phyloP scores from a whole-genome alignment of 2,113 vertebrate genomes.

The Gallinago undulata region DNA sequence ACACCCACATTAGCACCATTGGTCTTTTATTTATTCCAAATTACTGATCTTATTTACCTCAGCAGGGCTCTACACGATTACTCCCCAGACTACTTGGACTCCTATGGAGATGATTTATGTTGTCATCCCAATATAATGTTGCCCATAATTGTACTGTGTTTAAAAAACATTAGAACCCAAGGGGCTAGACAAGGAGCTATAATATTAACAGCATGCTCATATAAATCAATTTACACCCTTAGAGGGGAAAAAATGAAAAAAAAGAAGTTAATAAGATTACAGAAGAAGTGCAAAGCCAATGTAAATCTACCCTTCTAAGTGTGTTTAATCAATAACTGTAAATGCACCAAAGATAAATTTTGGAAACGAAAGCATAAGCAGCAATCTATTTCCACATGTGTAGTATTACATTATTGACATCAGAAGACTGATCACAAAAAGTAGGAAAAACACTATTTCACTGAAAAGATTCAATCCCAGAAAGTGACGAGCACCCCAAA shows the following conservation, averaged over 20 bases:
- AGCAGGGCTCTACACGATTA: conserved; percentile 50
- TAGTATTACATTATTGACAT: background rate
- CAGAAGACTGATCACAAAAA: background rate
- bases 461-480: background rate
- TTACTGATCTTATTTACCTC: conserved; percentile 77
- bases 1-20: conserved; percentile 70
- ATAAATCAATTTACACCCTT: conserved; percentile 77
- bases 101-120: conserved; percentile 62
- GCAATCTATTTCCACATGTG: background rate
- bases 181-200: conserved; percentile 66
- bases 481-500: rapidly evolving
- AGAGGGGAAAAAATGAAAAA: conserved; percentile 20
- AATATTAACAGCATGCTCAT: conserved; percentile 67
- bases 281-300: conserved; percentile 18
- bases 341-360: background rate
- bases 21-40: conserved; percentile 78
- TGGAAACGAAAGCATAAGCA: background rate
- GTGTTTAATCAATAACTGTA: conserved; percentile 22
- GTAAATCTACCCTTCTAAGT: background rate
- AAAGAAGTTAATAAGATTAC: conserved; percentile 8
- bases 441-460: background rate
- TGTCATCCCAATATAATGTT: conserved; percentile 59
- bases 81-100: conserved; percentile 43
- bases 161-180: conserved; percentile 71
- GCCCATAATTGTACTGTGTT: conserved; percentile 66